phyloP scores from a whole-genome alignment of 2,113 vertebrate species.

The Silurus meridionalis region DNA sequence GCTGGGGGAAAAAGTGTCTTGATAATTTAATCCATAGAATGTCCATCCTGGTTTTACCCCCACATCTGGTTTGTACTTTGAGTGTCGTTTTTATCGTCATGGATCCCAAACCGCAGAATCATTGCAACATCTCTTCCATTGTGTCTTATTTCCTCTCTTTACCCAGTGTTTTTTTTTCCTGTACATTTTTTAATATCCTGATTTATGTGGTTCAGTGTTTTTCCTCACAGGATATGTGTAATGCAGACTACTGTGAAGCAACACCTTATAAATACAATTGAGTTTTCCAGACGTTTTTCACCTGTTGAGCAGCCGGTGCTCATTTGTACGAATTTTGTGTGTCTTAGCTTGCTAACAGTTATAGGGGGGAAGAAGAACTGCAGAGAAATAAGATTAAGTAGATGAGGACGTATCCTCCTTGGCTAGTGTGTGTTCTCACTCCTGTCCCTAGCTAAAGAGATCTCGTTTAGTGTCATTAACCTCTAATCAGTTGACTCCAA shows the following conservation, averaged over 20 bases:
- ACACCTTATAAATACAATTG: neutral
- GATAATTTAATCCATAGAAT: no score
- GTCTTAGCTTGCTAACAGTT: neutral
- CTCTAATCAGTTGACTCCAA: constrained; percentile 46
- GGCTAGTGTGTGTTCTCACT: constrained; percentile 8
- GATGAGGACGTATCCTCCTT: neutral
- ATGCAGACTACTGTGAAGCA: neutral
- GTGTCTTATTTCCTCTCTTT: neutral
- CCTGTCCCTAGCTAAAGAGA: neutral
- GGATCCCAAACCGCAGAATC: neutral
- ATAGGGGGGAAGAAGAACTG: no score
- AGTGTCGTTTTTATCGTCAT: neutral
- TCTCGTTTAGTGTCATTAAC: constrained; percentile 20
- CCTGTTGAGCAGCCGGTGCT: neutral
- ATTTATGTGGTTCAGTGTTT: constrained; percentile 5
- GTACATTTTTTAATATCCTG: neutral
- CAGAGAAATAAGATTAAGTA: neutral
- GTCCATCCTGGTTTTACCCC: neutral
- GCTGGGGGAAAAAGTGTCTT: no score
- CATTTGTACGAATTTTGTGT: neutral
- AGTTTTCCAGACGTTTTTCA: neutral
- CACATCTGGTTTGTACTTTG: neutral
- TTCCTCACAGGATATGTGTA: neutral
- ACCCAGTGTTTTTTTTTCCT: neutral
- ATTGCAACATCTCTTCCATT: neutral